Conservation (phyloP, 2,113 vertebrate species). For the Choloepus hoffmanni region DNA sequence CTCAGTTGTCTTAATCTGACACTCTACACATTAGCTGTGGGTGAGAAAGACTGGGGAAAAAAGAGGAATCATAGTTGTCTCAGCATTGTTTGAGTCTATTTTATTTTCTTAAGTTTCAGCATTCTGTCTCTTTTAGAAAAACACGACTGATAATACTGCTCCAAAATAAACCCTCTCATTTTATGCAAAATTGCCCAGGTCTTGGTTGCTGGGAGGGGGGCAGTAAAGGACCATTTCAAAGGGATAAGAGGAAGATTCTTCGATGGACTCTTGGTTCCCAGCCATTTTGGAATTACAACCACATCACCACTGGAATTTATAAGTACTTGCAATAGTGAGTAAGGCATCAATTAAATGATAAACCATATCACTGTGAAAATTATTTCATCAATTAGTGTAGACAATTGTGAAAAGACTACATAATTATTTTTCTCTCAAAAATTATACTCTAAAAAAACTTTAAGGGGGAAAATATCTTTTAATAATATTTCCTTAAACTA, state of each 20-base stretch:
- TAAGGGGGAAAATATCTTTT: slow-evolving; percentile 35
- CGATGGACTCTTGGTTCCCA: not conserved
- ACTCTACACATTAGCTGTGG: not conserved
- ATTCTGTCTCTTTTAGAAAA: not conserved
- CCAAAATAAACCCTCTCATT: slow-evolving; percentile 26
- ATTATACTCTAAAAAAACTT: not conserved
- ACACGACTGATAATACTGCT: not conserved
- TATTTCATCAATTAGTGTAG: slow-evolving; percentile 28
- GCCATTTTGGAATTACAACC: slow-evolving; percentile 11
- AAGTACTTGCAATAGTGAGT: not conserved
- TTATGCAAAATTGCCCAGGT: slow-evolving; percentile 5
- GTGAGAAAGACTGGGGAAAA: not conserved
- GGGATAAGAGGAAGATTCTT: not conserved
- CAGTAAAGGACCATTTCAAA: slow-evolving; percentile 21
- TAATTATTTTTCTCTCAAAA: slow-evolving; percentile 50
- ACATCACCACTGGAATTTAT: slow-evolving; percentile 9
- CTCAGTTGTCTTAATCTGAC: not conserved
- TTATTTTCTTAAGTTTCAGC: slow-evolving; percentile 8
- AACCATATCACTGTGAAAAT: not conserved
- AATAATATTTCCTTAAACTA: slow-evolving; percentile 5
- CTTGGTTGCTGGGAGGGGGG: not conserved
- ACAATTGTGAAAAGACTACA: slow-evolving; percentile 13
- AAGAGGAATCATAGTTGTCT: not conserved
- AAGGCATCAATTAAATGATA: not conserved
- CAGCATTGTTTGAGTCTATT: not conserved